A percentile compares a stretch with the other conserved stretches of the same genome.
phyloP scores from a whole-genome alignment of 2,888 invertebrate species.

The Eristalis arbustorum region DNA sequence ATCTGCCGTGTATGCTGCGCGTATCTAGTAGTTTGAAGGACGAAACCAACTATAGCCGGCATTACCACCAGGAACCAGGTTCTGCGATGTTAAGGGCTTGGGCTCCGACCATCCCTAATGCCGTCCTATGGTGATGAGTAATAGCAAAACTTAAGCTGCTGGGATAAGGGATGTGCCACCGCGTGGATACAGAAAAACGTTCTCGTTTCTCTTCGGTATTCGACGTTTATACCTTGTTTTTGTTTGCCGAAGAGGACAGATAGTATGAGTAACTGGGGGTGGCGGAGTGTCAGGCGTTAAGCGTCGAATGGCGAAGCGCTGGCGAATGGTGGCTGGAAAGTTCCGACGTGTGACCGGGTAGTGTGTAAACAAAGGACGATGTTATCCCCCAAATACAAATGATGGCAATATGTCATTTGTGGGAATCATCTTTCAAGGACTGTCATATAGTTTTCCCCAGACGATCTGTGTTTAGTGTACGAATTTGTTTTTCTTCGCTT shows the following conservation, averaged over 20 bases:
- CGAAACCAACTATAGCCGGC: neutral
- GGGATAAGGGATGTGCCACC: constrained; percentile 53
- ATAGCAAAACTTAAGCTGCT: constrained; percentile 64
- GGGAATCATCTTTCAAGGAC: constrained; percentile 69
- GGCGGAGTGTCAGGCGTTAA: neutral
- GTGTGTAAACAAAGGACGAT: constrained; percentile 70
- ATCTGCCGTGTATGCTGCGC: constrained; percentile 23
- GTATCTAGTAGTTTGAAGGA: constrained; percentile 12
- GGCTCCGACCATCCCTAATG: constrained; percentile 16
- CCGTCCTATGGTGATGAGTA: constrained; percentile 51
- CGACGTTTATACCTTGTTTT: constrained; percentile 60
- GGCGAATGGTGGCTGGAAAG: constrained; percentile 11
- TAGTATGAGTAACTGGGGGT: neutral
- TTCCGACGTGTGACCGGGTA: constrained; percentile 46
- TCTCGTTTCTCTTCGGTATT: constrained; percentile 45
- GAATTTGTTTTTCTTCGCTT: constrained; percentile 50
- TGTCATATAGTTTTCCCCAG: constrained; percentile 66
- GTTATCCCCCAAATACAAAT: constrained; percentile 72
- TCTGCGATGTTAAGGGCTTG: neutral
- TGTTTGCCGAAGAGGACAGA: constrained; percentile 46
- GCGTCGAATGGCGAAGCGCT: neutral
- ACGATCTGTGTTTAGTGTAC: constrained; percentile 51
- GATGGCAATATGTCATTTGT: constrained; percentile 72
- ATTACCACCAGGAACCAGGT: neutral
- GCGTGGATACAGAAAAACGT: constrained; percentile 40